phyloP scores from a whole-genome alignment of 92 coral and sea anemone species.

The Bergia puertoricense region DNA sequence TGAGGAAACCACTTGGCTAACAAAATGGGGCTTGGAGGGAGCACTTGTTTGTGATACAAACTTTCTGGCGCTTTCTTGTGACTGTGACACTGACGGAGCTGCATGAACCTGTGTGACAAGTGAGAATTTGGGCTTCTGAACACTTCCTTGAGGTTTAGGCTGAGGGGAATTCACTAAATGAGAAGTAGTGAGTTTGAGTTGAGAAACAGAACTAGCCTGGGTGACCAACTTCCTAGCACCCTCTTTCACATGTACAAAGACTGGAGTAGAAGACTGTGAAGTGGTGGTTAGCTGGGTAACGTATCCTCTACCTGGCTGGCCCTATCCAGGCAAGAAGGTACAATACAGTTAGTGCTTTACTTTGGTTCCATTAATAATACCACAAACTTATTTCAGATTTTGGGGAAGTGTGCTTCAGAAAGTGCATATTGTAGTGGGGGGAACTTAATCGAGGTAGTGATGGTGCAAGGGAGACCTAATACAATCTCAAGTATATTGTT shows the following conservation, averaged over 20 bases:
- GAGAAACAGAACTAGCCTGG: conserved; percentile 36
- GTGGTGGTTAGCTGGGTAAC: conserved; percentile 46
- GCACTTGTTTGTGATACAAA: conserved; percentile 18
- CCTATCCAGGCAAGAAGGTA: conserved; percentile 41
- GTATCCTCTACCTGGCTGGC: conserved; percentile 42
- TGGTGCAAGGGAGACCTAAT: too few relatives aligned
- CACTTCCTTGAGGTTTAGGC: conserved; percentile 37
- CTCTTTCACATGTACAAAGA: conserved; percentile 47
- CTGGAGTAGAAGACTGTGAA: conserved; percentile 42
- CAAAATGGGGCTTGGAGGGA: conserved; percentile 31
- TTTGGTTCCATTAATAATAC: too few relatives aligned
- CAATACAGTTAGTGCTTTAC: neutral
- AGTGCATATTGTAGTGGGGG: neutral
- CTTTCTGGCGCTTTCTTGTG: conserved; percentile 16
- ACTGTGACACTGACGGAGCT: conserved; percentile 9
- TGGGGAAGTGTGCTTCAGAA: neutral
- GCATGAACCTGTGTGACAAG: conserved; percentile 43
- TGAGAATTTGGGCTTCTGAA: conserved; percentile 41
- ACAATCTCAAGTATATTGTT: too few relatives aligned
- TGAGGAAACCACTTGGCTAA: conserved; percentile 26
- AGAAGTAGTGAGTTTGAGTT: conserved; percentile 32
- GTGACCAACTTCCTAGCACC: conserved; percentile 46
- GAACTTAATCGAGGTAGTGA: too few relatives aligned
- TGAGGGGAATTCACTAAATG: conserved; percentile 32
- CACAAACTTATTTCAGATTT: neutral